Conservation (phyloP, 2,888 invertebrate genomes). For the Heliconius cydno region DNA sequence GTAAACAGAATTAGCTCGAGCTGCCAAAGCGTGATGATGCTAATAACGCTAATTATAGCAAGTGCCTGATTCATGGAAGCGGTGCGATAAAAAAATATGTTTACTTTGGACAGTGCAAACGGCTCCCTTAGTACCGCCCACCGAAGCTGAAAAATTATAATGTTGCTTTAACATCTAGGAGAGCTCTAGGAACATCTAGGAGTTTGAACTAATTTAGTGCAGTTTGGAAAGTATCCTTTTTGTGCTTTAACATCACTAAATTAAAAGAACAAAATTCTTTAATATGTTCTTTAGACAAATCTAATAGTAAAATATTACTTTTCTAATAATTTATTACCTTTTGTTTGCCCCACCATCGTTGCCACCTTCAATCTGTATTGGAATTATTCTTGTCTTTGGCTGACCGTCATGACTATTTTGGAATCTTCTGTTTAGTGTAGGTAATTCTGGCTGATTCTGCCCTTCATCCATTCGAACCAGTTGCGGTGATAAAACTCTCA, state of each 20-base stretch:
- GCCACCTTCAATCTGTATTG: constrained; percentile 84
- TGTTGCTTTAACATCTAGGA: constrained; percentile 19
- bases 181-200: neutral
- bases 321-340: constrained; percentile 59
- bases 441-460: constrained; percentile 67
- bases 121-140: constrained; percentile 79
- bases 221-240: neutral
- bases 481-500: constrained; percentile 80
- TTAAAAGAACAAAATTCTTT: neutral
- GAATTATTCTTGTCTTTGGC: constrained; percentile 84
- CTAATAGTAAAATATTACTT: neutral
- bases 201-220: constrained; percentile 10
- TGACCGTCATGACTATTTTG: constrained; percentile 66
- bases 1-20: constrained; percentile 68
- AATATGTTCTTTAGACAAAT: neutral
- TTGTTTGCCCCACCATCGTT: constrained; percentile 69
- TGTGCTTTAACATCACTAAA: neutral
- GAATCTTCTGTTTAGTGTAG: constrained; percentile 68
- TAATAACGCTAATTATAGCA: constrained; percentile 76
- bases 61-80: constrained; percentile 74
- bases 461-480: constrained; percentile 77
- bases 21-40: constrained; percentile 63
- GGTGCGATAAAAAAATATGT: constrained; percentile 71
- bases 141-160: constrained; percentile 75
- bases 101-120: constrained; percentile 77